Evolutionary conservation across 2,888 invertebrate genomes (phyloP), one percentile per base, ranked within the genome.

Genomic region (Oligia fasciuncula): DNA sequence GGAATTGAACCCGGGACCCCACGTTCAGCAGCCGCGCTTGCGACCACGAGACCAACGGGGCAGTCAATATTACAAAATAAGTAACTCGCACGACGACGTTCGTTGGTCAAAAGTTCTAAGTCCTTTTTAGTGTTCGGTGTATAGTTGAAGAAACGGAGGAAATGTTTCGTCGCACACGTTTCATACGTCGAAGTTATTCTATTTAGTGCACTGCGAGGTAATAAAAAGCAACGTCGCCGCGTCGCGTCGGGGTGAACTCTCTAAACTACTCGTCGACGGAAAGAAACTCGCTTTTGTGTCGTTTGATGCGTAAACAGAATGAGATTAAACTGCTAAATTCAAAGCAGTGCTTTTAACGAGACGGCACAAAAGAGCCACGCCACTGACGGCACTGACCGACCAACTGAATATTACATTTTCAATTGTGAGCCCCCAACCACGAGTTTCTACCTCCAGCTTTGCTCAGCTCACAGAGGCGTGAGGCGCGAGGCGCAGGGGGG

Each of bases 401-500:
- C 63, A 62, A 84, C 84, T 79, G 66, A 80, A 79, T 86, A 84
- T 86, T 85, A 85, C 79, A 77, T 83, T 81, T 81, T 71, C 57
- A 62, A 79, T 79, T 66, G 57, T 74, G 40, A 65, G 57, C 54
- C 62, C 77, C 54, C 13, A 23, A 60, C 68, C 68, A 11, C 62
- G n/a, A 67, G 40, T 51, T 46, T 49, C 46, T 35, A 66, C 40
- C 43, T 51, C 54, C 54, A 46, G 17, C 14, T 51, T 17, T 23
- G 63, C 51, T 43, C 46, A 40, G 54, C 6, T 46, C 40, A 62
- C 23, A 46, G 14, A n/a, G 23, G 29, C 29, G 43, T 49, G 29
- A 29, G 29, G 29, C 29, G 29, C 29, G 29, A 29, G 29, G 29
- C 29, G 29, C 29, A 29, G 19, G 0, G 17, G 17, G 19, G 1